Base-by-base conservation (phyloP, 2,113 vertebrate genomes). In the Nibea albiflora region DNA sequence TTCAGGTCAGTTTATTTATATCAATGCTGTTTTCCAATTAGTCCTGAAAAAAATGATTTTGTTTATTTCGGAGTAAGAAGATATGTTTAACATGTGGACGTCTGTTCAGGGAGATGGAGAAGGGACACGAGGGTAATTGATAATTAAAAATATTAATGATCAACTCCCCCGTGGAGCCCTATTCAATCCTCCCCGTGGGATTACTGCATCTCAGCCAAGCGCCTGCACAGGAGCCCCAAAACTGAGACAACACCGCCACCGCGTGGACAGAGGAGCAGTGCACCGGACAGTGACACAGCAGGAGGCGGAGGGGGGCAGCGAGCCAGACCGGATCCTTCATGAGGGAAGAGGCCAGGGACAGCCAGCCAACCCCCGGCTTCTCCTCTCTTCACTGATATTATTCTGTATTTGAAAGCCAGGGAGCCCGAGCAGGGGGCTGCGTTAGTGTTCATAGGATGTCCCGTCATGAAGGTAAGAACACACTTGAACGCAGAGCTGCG, bases 391-490 rank as follows among this genome's bases (percentile, higher is more conserved):
- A 73, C 88, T 84, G 11, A 71, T 72, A 80, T 73, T 80, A 83
- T 84, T 91, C 78, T 87, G 61, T 81, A 78, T 79, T 79, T 86
- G 53, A 69, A 39, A 76, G 68, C 84, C 20, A 78, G 66, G 90
- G 85, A 92, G 89, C 91, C 93, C 93, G 71, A 80, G 76, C 79
- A 88, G 85, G 85, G 93, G 90, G 88, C 90, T 89, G 92, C 61
- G 49, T 73, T 77, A 70, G 87, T 74, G 91, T 90, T 78, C 92
- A 86, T 94, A 96, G 95, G 94, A 96, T 96, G 95, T 96, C 95
- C 95, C 95, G 95, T 81, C 95, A 96, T 96, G 95, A 96, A 95
- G 95, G 95, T 96, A 90, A 94, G 89, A 57, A 8, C 0, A 42
- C 53, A 17, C 49, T 5, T 47, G 1, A 67, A 11, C 35, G 31